Evolutionary conservation across 2,888 invertebrate species (phyloP).

Genomic region (Blastobasis adustella): DNA sequence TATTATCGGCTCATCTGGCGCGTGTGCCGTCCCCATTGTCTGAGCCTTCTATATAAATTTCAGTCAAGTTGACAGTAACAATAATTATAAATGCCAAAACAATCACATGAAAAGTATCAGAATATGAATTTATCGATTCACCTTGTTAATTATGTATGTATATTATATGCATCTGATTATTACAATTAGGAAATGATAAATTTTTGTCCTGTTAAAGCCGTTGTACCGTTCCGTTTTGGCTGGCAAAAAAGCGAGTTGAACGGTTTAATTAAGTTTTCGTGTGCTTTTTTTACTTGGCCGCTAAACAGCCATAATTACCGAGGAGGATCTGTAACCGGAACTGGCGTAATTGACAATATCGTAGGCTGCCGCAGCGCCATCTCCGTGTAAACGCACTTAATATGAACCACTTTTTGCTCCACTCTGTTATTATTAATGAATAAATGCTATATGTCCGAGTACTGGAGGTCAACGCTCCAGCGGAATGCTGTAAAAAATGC

Average conservation of each 20-base stretch:
- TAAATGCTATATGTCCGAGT: slow-evolving; percentile 59
- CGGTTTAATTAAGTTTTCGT: slow-evolving; percentile 51
- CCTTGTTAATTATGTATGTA: no score
- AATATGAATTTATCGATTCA: no score
- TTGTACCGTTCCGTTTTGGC: slow-evolving; percentile 29
- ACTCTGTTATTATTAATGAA: slow-evolving; percentile 59
- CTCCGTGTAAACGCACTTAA: slow-evolving; percentile 49
- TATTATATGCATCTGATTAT: neutral
- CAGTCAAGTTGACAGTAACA: slow-evolving; percentile 2
- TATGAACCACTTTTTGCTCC: slow-evolving; percentile 60
- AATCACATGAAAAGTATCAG: no score
- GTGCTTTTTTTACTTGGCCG: slow-evolving; percentile 28
- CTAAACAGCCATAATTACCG: slow-evolving; percentile 39
- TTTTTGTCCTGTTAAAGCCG: neutral
- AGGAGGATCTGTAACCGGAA: slow-evolving; percentile 69
- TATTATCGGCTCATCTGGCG: slow-evolving; percentile 22
- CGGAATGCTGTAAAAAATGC: slow-evolving; percentile 67
- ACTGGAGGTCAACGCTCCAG: slow-evolving; percentile 60
- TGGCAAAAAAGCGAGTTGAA: slow-evolving; percentile 43
- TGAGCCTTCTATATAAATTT: neutral
- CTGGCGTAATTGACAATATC: slow-evolving; percentile 56
- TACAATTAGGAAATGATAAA: slow-evolving; percentile 11
- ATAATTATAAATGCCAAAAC: no score
- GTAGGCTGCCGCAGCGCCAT: slow-evolving; percentile 18
- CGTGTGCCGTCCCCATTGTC: slow-evolving; percentile 18